These are phyloP conservation scores for Sebastes dallii DNA, from an alignment of 2,797 vertebrate genomes.

Conservation along the genomic window DNA sequence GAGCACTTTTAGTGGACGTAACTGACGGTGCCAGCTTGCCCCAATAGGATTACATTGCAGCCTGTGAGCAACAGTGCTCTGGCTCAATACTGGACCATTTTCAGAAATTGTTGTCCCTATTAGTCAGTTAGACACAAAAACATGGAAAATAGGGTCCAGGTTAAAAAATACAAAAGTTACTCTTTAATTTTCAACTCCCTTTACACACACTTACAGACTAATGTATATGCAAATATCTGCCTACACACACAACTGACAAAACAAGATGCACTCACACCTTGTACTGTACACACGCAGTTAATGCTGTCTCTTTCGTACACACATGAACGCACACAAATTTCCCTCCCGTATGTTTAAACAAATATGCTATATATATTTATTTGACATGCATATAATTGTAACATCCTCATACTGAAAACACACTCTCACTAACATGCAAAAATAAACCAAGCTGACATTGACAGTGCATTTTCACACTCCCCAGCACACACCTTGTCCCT, in stretches of 20 bases:
- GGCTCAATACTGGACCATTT: background rate
- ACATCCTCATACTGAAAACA: background rate
- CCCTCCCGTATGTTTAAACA: background rate
- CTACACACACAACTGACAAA: background rate
- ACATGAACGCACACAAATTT: background rate
- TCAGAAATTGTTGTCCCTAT: background rate
- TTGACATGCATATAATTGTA: background rate
- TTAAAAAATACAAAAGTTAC: background rate
- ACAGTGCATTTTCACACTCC: constrained; percentile 9
- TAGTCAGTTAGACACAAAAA: background rate
- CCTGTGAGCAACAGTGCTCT: background rate
- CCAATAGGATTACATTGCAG: too few relatives aligned
- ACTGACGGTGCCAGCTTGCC: background rate
- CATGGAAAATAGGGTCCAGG: background rate
- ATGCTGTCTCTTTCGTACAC: background rate
- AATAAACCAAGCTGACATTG: background rate
- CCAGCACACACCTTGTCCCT: constrained; percentile 9
- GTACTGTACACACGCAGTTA: background rate
- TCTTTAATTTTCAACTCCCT: background rate
- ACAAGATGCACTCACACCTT: background rate
- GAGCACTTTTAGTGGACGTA: background rate
- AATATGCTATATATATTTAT: background rate
- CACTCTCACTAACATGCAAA: background rate
- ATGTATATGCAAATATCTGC: background rate
- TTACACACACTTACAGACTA: background rate